Conservation (phyloP, 2,797 vertebrate species). For the Atherinosoma microstoma region DNA sequence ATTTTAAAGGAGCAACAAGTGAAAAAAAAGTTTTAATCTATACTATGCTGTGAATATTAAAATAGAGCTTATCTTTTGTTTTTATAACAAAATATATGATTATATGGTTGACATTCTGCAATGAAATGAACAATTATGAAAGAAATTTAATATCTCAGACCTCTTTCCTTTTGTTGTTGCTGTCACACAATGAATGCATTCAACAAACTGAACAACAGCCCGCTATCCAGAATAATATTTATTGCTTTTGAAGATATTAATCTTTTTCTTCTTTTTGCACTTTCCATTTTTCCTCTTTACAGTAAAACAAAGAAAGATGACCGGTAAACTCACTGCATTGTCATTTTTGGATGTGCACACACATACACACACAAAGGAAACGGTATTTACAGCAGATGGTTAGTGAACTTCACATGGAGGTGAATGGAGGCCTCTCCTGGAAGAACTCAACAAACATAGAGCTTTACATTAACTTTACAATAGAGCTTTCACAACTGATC, state of each 20-base stretch:
- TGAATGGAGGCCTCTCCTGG: constrained; percentile 64
- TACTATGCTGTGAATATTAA: not conserved
- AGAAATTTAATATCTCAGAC: not conserved
- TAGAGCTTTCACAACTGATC: constrained; percentile 76
- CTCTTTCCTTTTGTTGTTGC: not conserved
- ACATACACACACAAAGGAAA: constrained; percentile 82
- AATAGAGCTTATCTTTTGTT: not conserved
- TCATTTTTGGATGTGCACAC: constrained; percentile 81
- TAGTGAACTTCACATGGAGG: constrained; percentile 68
- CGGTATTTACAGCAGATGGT: constrained; percentile 84
- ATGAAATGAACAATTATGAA: not conserved
- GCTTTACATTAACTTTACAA: constrained; percentile 83
- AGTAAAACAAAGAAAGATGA: constrained; percentile 84
- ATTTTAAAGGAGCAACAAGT: not conserved
- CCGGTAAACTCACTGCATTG: constrained; percentile 78
- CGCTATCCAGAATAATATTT: constrained; percentile 87
- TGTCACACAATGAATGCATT: constrained; percentile 19
- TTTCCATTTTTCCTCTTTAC: constrained; percentile 83
- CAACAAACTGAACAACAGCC: constrained; percentile 64
- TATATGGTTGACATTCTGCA: not conserved
- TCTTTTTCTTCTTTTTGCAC: constrained; percentile 81
- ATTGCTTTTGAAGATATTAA: constrained; percentile 88
- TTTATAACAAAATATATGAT: not conserved
- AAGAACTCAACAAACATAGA: constrained; percentile 80
- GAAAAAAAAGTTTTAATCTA: not conserved